Base-by-base conservation (phyloP, 2,113 vertebrate genomes). In the Gallinago paraguaiae region DNA sequence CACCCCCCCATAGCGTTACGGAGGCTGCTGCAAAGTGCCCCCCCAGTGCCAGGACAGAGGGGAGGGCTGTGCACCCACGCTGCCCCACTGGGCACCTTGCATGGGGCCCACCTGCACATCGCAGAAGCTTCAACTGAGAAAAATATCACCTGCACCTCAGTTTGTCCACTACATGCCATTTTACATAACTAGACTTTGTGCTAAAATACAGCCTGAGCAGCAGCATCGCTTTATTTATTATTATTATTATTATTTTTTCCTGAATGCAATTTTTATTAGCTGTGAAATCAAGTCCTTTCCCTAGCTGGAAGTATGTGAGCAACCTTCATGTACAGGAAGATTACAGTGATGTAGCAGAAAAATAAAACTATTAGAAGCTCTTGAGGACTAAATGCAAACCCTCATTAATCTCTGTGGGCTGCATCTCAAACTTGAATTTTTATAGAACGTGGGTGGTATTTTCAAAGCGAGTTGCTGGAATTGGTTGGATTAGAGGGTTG, bases 321-420 rank as follows among this genome's bases (percentile, higher is more conserved):
- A 86, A 6, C 71, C 53, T 60, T 81, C 27, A 35, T 3, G 3
- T 75, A 83, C 7, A 75, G 64, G 48, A 60, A 74, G 56, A 70
- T 80, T 60, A 39, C 28, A 70, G 59, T 53, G 87, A 51, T 60
- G 77, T 8, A 74, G 68, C 33, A 69, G 56, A 48, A 90, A 77
- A 93, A 54, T 11, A 70, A 64, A 92, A 43, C 20, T 51, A 43
- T 10, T 46, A 78, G 87, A 70, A 93, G 43, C 59, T 95, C 76
- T 64, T 25, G 72, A 90, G 69, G 93, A 69, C 78, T 81, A 76
- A 68, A 95, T 81, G 90, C 82, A 92, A 95, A 45, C 68, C 61
- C 72, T 96, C 81, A 72, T 93, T 95, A 93, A 76, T 95, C 69
- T 89, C 93, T 64, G 95, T 95, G 88, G 88, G 95, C 80, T 94